Base-by-base conservation (phyloP, 2,113 vertebrate species). In the Peromyscus polionotus region DNA sequence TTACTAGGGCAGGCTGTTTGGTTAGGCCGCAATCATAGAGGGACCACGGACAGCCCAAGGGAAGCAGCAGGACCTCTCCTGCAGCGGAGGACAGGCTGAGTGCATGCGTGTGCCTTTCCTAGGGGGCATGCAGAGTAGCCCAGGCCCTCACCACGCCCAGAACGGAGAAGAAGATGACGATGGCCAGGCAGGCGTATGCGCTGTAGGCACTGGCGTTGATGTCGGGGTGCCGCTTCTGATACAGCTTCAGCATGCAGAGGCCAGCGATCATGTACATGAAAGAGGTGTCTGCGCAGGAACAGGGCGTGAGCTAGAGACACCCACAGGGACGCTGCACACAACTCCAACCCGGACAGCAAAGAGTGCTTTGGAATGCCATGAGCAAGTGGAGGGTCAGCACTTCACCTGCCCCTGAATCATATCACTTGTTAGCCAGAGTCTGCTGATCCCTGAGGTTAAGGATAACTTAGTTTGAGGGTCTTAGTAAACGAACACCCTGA, bases 251-350 rank as follows among this genome's bases (percentile, higher is more conserved):
- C 99, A 99, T 99, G 97, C 99, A 99, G 67, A 99, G 99, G 8
- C 99, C 99, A 0, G 99, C 99, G 0, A 99, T 99, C 99, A 99
- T 99, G 98, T 99, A 99, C 99, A 99, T 99, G 98, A 99, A 99
- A 0, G 99, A 99, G 0, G 99, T 99, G 98, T 99, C 99, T 99
- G 98, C 0, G 24, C 2, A 12, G 67, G 83, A 26, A 28, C 0
- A 3, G 0, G 65, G 5, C 2, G 0, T 61, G 86, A 92, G 86
- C 59, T 42, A 11, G 26, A 61, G 33, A 51, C 26, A 20, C 1
- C 84, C 8, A 0, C 22, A 0, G 4, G 24, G 26, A 51, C 73
- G 61, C 4, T 1, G 72, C 79, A 24, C 54, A 76, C 0, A 45
- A 76, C 17, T 36, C 28, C 10, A 77, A 39, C n/a, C 54, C 39